A percentile compares a stretch with the other conserved stretches of the same genome.
These are phyloP conservation scores for Limenitis camilla DNA, from an alignment of 2,888 invertebrate species.

Conservation along the genomic window DNA sequence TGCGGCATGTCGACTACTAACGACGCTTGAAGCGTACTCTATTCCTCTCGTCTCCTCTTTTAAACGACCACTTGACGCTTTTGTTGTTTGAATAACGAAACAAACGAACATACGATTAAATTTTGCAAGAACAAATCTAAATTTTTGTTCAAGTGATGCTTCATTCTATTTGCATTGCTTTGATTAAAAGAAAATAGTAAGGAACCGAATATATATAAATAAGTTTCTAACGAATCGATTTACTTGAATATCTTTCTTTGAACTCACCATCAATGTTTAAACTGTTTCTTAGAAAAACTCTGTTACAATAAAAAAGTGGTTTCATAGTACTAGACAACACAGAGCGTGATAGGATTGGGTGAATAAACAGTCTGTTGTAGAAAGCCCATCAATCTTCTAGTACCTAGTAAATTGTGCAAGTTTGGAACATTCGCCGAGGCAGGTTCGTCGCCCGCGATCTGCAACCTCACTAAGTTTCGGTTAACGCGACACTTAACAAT, in stretches of 20 bases:
- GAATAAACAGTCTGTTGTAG: slow-evolving; percentile 64
- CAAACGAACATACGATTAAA: slow-evolving; percentile 56
- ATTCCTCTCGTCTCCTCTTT: slow-evolving; percentile 47
- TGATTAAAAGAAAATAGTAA: slow-evolving; percentile 21
- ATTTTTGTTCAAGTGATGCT: slow-evolving; percentile 30
- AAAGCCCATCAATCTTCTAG: slow-evolving; percentile 66
- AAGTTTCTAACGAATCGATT: neutral
- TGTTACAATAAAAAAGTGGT: neutral
- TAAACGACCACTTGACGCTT: slow-evolving; percentile 51
- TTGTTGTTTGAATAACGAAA: slow-evolving; percentile 61
- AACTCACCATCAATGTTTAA: too few species aligned
- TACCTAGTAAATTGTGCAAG: slow-evolving; percentile 63
- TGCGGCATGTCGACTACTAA: slow-evolving; percentile 46
- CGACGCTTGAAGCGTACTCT: slow-evolving; percentile 56
- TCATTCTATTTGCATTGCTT: slow-evolving; percentile 24
- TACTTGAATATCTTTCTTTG: neutral
- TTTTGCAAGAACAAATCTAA: slow-evolving; percentile 34
- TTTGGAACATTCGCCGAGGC: slow-evolving; percentile 36
- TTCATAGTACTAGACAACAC: slow-evolving; percentile 33
- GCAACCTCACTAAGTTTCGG: slow-evolving; percentile 63
- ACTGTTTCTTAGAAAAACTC: neutral
- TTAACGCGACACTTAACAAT: slow-evolving; percentile 64
- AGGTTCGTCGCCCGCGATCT: slow-evolving; percentile 63
- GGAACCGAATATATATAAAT: neutral
- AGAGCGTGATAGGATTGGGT: slow-evolving; percentile 68